Evolutionary conservation across 2,888 invertebrate genomes (phyloP).

Genomic region (Drosophila koepferae): DNA sequence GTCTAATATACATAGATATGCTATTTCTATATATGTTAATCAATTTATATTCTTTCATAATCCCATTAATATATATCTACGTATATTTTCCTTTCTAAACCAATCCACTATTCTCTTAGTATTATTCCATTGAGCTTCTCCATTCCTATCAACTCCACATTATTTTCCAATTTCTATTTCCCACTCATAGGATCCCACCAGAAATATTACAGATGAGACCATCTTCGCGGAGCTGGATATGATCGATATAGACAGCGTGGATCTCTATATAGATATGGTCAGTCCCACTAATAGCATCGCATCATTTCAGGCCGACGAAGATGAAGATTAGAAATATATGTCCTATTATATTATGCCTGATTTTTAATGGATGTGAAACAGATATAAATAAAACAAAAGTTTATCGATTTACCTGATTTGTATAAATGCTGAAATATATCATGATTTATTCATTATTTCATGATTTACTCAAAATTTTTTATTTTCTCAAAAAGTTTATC

Average conservation of each 20-base stretch:
- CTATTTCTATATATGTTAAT: too few species aligned
- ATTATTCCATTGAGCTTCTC: not conserved
- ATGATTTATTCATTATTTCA: too few species aligned
- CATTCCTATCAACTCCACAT: not conserved
- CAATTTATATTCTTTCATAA: too few species aligned
- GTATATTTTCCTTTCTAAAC: too few species aligned
- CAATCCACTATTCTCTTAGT: not conserved
- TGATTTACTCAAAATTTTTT: too few species aligned
- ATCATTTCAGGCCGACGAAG: constrained; percentile 2
- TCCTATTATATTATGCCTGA: too few species aligned
- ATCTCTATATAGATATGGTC: constrained; percentile 66
- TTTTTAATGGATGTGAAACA: too few species aligned
- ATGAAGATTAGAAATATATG: not conserved
- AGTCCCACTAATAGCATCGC: not conserved
- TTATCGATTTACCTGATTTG: too few species aligned
- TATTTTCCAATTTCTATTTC: not conserved
- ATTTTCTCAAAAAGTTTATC: not conserved
- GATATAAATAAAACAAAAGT: too few species aligned
- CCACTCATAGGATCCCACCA: constrained; percentile 49
- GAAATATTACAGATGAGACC: constrained; percentile 50
- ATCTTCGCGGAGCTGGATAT: constrained; percentile 65
- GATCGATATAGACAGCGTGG: constrained; percentile 63
- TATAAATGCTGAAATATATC: not conserved
- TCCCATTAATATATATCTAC: too few species aligned
- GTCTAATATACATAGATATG: too few species aligned